Percentiles rank a stretch among this genome's conserved stretches.
Conservation (phyloP, 2,797 vertebrate genomes). For the Pseudomugil gertrudae region DNA sequence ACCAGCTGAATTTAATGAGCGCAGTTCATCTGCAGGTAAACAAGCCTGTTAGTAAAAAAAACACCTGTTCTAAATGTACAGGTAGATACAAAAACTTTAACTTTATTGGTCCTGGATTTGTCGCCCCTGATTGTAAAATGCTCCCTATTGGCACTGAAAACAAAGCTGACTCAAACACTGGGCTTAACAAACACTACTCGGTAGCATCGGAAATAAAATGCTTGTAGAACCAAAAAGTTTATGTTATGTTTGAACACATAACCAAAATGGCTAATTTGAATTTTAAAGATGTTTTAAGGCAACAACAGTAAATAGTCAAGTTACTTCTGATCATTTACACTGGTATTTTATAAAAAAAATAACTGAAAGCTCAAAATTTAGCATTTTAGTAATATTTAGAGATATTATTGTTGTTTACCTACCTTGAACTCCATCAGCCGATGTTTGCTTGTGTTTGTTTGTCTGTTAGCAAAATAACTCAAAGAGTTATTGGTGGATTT, state of each 20-base stretch:
- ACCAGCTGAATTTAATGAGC: too few species aligned
- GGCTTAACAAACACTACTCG: neutral
- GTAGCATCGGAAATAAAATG: neutral
- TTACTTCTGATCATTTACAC: slow-evolving; percentile 21
- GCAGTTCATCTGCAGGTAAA: too few species aligned
- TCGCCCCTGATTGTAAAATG: slow-evolving; percentile 1
- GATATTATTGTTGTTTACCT: neutral
- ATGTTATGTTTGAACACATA: neutral
- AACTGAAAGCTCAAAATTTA: neutral
- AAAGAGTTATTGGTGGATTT: too few species aligned
- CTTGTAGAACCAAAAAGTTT: neutral
- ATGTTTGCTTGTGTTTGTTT: too few species aligned
- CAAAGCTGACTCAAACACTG: neutral
- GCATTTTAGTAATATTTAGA: neutral
- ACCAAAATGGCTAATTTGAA: slow-evolving; percentile 24
- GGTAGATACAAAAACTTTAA: too few species aligned
- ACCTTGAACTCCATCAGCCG: too few species aligned
- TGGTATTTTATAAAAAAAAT: slow-evolving; percentile 1
- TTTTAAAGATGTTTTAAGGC: neutral
- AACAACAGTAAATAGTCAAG: slow-evolving; percentile 2
- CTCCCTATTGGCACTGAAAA: neutral
- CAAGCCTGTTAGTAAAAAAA: too few species aligned
- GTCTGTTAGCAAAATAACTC: too few species aligned
- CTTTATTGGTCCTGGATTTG: too few species aligned
- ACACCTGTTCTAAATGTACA: too few species aligned